phyloP scores from a whole-genome alignment of 35 echinoderm and acorn worm species.

The Stichopus chloronotus region DNA sequence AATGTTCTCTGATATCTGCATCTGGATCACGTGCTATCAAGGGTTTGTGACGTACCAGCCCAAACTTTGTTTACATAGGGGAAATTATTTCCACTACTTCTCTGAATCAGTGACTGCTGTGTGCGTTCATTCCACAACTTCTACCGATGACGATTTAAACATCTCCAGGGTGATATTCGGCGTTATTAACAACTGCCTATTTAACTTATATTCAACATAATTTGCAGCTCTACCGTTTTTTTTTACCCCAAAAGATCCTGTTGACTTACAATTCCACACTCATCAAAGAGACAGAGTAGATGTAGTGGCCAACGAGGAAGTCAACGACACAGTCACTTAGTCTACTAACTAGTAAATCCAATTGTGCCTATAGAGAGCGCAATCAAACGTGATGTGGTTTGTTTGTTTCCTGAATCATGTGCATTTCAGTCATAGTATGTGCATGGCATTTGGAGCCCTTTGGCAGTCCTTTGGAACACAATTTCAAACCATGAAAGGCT shows the following conservation, averaged over 20 bases:
- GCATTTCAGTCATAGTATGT: no score
- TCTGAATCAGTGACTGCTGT: not conserved
- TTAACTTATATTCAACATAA: not conserved
- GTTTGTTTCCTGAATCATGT: no score
- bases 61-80: not conserved
- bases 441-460: no score
- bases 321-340: constrained; percentile 1
- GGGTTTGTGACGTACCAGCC: not conserved
- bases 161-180: not conserved
- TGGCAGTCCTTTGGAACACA: not conserved
- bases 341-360: not conserved
- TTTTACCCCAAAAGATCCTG: not conserved
- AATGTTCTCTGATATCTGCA: not conserved
- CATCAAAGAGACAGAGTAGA: not conserved
- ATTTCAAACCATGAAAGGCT: not conserved
- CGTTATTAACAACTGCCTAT: not conserved
- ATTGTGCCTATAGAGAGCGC: not conserved
- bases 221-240: not conserved
- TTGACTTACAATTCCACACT: not conserved
- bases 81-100: not conserved
- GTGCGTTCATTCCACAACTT: not conserved
- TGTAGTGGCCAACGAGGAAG: not conserved
- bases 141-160: not conserved
- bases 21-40: not conserved
- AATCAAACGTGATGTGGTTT: not conserved